phyloP scores from a whole-genome alignment of 2,797 vertebrate genomes.

The Microchirus variegatus region DNA sequence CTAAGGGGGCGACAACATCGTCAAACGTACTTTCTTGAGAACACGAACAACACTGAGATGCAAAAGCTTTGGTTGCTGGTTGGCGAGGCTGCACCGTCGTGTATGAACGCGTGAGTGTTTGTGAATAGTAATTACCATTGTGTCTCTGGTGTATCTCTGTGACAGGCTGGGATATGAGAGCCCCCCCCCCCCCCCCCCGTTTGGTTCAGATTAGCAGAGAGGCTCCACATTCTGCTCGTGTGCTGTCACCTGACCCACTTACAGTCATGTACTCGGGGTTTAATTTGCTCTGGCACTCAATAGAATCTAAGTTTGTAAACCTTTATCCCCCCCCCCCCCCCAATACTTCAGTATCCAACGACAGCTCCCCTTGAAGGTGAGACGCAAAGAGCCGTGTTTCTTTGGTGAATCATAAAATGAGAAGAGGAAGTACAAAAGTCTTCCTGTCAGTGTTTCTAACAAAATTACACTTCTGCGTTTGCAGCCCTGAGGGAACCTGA shows the following conservation, averaged over 20 bases:
- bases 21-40: background rate
- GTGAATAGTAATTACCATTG: slow-evolving; percentile 20
- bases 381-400: slow-evolving; percentile 9
- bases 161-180: slow-evolving; percentile 21
- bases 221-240: slow-evolving; percentile 22
- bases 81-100: slow-evolving; percentile 1
- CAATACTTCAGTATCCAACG: slow-evolving; percentile 40
- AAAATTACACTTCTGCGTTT: slow-evolving; percentile 18
- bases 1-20: no score
- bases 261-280: slow-evolving; percentile 37
- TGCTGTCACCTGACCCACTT: slow-evolving; percentile 38
- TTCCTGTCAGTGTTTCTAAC: slow-evolving; percentile 10
- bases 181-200: no score
- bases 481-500: slow-evolving; percentile 6
- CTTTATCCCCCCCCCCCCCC: slow-evolving; percentile 1
- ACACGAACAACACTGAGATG: background rate
- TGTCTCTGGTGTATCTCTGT: slow-evolving; percentile 14
- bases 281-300: slow-evolving; percentile 44
- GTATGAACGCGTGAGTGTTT: slow-evolving; percentile 21
- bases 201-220: slow-evolving; percentile 28
- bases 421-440: slow-evolving; percentile 34
- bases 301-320: slow-evolving; percentile 35
- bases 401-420: slow-evolving; percentile 18
- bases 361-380: slow-evolving; percentile 26
- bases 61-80: background rate